These are phyloP conservation scores for Oasisia sp. DNA, from an alignment of 2,888 invertebrate genomes.

Conservation along the genomic window DNA sequence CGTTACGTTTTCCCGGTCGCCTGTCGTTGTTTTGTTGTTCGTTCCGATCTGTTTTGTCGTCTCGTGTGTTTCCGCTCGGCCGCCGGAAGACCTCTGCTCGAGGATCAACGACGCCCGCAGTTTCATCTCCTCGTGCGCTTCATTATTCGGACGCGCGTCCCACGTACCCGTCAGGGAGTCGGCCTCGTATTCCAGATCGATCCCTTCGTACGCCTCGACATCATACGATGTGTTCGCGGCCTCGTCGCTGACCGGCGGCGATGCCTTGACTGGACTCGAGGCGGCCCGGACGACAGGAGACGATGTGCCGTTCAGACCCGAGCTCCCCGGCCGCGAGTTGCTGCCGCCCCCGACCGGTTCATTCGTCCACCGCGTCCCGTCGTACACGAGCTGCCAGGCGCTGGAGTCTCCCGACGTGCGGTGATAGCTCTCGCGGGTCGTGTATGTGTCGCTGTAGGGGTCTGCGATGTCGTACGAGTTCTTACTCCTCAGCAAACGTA, in stretches of 20 bases:
- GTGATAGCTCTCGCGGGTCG: neutral
- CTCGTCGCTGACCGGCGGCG: neutral
- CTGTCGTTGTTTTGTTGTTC: neutral
- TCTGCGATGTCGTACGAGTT: conserved; percentile 7
- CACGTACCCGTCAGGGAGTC: neutral
- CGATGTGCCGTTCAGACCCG: neutral
- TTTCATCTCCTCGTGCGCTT: neutral
- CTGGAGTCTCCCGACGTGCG: neutral
- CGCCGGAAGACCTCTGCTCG: neutral
- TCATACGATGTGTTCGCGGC: neutral
- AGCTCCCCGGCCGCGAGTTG: neutral
- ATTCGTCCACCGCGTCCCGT: neutral
- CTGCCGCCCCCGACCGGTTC: neutral
- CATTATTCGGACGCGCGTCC: conserved; percentile 4
- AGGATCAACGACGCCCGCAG: neutral
- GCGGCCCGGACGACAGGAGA: neutral
- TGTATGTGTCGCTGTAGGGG: neutral
- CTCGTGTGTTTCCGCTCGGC: neutral
- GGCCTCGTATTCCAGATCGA: conserved; percentile 1
- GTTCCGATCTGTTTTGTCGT: neutral
- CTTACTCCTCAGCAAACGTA: neutral
- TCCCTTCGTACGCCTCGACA: neutral
- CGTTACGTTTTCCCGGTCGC: neutral
- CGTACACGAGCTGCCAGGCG: neutral
- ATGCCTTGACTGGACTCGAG: neutral